A percentile compares a stretch with the other conserved stretches of the same genome.
phyloP scores from a whole-genome alignment of 2,113 vertebrate genomes.

The Sterrhoptilus dennistouni region DNA sequence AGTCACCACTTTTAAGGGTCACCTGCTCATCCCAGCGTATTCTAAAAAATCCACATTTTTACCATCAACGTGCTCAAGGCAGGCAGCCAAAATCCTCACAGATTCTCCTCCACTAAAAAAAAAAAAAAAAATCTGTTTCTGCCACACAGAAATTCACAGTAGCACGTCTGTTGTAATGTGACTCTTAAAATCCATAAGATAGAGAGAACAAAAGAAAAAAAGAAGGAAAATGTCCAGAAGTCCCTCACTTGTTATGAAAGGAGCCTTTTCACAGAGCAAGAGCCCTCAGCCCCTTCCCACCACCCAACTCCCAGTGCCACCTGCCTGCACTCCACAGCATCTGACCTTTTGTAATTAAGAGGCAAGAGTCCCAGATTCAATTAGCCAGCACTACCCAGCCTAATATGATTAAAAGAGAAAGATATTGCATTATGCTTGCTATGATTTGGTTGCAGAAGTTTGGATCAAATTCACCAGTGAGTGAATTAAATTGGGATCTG shows the following conservation, averaged over 20 bases:
- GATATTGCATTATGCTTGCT: conserved; percentile 12
- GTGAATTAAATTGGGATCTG: neutral
- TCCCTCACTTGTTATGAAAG: fast-evolving
- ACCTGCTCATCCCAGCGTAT: neutral
- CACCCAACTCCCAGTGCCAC: fast-evolving
- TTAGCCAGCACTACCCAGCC: conserved; percentile 1
- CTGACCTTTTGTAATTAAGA: conserved; percentile 12
- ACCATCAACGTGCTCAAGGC: neutral
- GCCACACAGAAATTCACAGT: neutral
- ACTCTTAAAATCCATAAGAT: neutral
- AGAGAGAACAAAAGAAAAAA: neutral
- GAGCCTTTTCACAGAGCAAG: neutral
- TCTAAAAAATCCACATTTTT: neutral
- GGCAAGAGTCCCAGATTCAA: conserved; percentile 35
- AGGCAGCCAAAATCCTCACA: neutral
- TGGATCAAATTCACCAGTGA: conserved; percentile 1
- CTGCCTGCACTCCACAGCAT: fast-evolving
- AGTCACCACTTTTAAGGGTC: neutral
- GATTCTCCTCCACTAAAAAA: neutral
- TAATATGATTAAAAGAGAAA: conserved; percentile 15
- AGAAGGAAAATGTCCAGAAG: neutral
- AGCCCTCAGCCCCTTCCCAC: neutral
- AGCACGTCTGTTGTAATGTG: neutral
- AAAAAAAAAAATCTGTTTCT: neutral
- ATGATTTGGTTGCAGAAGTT: conserved; percentile 37